Percentiles rank a stretch among this genome's conserved stretches.
phyloP scores from a whole-genome alignment of 2,113 vertebrate species.

The Engraulis encrasicolus region DNA sequence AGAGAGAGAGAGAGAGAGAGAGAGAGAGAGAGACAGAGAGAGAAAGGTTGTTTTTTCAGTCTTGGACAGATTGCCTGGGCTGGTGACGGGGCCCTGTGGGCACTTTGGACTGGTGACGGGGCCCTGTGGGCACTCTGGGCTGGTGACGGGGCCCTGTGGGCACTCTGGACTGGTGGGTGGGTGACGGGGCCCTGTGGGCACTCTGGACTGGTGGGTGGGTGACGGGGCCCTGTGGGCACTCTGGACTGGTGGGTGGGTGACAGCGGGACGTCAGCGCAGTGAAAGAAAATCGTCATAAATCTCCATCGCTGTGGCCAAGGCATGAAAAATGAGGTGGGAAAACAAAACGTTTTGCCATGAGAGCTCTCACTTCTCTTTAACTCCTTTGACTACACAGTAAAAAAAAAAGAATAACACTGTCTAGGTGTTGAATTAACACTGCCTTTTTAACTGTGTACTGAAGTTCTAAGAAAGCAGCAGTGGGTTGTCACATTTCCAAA shows the following conservation, averaged over 20 bases:
- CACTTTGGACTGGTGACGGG: too few relatives aligned
- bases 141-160: too few relatives aligned
- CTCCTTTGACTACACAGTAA: slow-evolving; percentile 23
- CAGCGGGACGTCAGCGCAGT: neutral
- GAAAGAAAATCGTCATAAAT: slow-evolving; percentile 5
- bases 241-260: neutral
- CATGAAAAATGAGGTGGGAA: neutral
- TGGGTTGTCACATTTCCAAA: slow-evolving; percentile 33
- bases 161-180: too few relatives aligned
- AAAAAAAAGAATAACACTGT: too few relatives aligned
- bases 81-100: neutral
- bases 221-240: too few relatives aligned
- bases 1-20: neutral
- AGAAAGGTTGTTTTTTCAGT: neutral
- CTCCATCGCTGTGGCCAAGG: neutral
- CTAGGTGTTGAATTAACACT: too few relatives aligned
- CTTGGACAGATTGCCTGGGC: neutral
- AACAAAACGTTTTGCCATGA: slow-evolving; percentile 2
- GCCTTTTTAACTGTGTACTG: too few relatives aligned
- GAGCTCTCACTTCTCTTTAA: slow-evolving; percentile 14
- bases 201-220: neutral
- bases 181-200: neutral
- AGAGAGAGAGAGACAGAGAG: neutral
- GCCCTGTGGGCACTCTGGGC: too few relatives aligned
- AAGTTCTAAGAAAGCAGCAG: slow-evolving; percentile 8